Evolutionary conservation across 2,113 vertebrate genomes (phyloP).

Genomic region (Tapirus terrestris): DNA sequence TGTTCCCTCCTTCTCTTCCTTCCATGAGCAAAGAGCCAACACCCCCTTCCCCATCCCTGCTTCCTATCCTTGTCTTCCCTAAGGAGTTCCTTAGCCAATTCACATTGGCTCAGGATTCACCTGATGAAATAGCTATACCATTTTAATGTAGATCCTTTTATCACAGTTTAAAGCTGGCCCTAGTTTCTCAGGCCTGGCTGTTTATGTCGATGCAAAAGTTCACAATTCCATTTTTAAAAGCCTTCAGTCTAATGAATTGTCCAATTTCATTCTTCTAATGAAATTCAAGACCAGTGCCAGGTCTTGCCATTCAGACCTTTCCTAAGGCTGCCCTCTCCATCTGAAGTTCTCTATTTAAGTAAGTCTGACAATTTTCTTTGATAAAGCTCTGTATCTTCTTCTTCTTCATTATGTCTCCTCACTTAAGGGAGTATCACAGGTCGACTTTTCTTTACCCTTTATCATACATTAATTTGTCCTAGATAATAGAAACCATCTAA

Average conservation of each 20-base stretch:
- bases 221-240: conserved; percentile 68
- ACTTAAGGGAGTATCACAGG: neutral
- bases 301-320: conserved; percentile 55
- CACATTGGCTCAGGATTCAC: neutral
- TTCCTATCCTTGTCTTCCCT: neutral
- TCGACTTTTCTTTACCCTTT: neutral
- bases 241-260: conserved; percentile 48
- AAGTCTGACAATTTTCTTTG: neutral
- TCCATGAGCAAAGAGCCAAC: neutral
- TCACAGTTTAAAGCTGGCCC: conserved; percentile 45
- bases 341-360: conserved; percentile 48
- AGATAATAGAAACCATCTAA: conserved; percentile 17
- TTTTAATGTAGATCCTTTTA: neutral
- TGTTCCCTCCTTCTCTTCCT: neutral
- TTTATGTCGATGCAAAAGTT: conserved; percentile 51
- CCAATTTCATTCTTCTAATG: conserved; percentile 68
- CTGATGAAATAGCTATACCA: neutral
- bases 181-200: conserved; percentile 57
- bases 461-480: neutral
- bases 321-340: conserved; percentile 5
- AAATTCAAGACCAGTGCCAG: conserved; percentile 28
- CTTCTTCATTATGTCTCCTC: neutral
- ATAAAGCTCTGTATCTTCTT: neutral
- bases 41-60: neutral
- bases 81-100: neutral